These are phyloP conservation scores for Echinarachnius parma DNA, from an alignment of 53 echinoderm and acorn worm species.

Conservation along the genomic window DNA sequence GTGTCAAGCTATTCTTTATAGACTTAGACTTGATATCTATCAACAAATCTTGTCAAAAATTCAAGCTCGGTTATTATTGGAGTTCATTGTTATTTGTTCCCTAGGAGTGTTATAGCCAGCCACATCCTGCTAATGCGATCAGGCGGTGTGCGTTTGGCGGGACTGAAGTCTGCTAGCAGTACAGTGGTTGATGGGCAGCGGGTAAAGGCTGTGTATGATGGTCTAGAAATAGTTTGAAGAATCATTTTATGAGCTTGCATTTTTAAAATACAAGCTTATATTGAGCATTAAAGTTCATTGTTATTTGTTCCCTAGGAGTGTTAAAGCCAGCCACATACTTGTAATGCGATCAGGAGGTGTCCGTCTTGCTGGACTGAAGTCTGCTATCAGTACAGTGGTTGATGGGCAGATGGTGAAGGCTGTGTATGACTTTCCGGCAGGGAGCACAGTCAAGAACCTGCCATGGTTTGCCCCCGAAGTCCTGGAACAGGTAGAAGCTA, in stretches of 20 bases:
- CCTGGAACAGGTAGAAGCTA: constrained; percentile 82
- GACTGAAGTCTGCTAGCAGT: constrained; percentile 71
- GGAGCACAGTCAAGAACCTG: constrained; percentile 71
- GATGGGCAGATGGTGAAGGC: constrained; percentile 79
- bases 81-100: too few relatives aligned
- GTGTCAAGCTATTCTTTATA: too few relatives aligned
- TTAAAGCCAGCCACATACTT: constrained; percentile 91
- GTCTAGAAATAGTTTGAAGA: too few relatives aligned
- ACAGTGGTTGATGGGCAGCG: constrained; percentile 84
- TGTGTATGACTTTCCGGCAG: constrained; percentile 78
- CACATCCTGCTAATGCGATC: constrained; percentile 86
- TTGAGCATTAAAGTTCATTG: too few relatives aligned
- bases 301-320: constrained; percentile 79
- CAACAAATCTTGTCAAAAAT: too few relatives aligned
- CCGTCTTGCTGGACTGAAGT: constrained; percentile 67
- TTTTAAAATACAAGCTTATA: too few relatives aligned
- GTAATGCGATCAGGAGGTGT: constrained; percentile 73
- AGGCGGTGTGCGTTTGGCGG: constrained; percentile 66
- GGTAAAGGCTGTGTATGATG: constrained; percentile 79
- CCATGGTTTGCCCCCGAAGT: constrained; percentile 97
- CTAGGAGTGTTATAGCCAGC: constrained; percentile 86
- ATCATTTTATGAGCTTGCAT: too few relatives aligned
- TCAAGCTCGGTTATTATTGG: too few relatives aligned
- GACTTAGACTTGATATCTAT: too few relatives aligned
- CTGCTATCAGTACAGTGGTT: constrained; percentile 78